Base-by-base conservation (phyloP, 2,113 vertebrate genomes). In the Catharus bicknelli region DNA sequence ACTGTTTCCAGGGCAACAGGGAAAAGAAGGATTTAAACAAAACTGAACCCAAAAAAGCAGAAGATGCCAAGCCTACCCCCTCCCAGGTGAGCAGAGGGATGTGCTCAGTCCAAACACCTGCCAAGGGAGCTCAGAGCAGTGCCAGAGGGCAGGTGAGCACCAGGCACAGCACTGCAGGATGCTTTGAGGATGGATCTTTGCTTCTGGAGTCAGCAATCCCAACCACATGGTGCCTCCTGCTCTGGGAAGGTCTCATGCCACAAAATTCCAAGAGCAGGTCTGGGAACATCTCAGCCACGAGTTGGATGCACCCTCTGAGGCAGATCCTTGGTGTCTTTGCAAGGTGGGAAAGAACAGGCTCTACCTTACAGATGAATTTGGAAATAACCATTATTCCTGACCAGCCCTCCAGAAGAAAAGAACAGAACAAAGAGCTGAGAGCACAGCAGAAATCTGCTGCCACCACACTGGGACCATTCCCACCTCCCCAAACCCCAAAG, bases 1-100 rank as follows among this genome's bases (percentile, higher is more conserved):
- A 36, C 50, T 25, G 94, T 96, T 97, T 93, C 95, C 96, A 96
- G 92, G 93, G 85, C 59, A 97, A 97, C 51, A 8, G 58, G 47
- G 23, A 86, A 80, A 88, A 68, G 4, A 50, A 34, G 5, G 32
- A 50, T 38, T 42, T 48, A 68, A 75, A 13, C 42, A 74, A 40
- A 95, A 59, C 32, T 2, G 15, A 66, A 34, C 9, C 75, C 87
- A 62, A 93, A 42, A 47, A 57, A 68, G 79, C 76, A 47, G 86
- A 86, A 16, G 45, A n/a, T 30, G 73, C 40, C 55, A 90, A 86
- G 38, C 8, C 47, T 63, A 34, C 34, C 50, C 85, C n/a, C 23
- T 93, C 43, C 32, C 42, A 34, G 55, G 53, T 29, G 17, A 61
- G 68, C 43, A 86, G 73, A 67, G 81, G 38, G 42, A 70, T 25